Base-by-base conservation (phyloP, 2,888 invertebrate genomes). In the Habrosyne pyritoides region DNA sequence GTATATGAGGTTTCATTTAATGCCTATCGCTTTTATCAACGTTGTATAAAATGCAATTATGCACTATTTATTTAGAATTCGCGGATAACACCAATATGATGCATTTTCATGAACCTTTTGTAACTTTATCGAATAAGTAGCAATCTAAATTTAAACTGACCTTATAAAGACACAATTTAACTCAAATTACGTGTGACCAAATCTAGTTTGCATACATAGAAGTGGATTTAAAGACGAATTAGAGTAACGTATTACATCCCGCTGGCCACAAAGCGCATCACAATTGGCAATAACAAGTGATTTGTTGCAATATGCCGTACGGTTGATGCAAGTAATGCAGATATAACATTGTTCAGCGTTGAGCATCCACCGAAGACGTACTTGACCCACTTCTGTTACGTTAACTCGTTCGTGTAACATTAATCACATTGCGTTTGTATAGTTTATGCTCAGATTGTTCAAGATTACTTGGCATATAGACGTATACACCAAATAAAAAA, bases 271-370 rank as follows among this genome's bases (percentile, higher is more conserved):
- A 18, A 22, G 22, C 48, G 22, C 24, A 49, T 24, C 12, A 26
- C 48, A 49, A 49, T 49, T 26, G 26, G 24, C 48, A 49, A 49
- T 49, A 49, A 49, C 48, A 14, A 14, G 14, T 18, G 26, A 49
- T 49, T 7, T 24, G 24, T 26, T 26, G 48, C 48, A 48, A 24
- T 22, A 48, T 26, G 48, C 24, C 14, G 24, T 42, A 42, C 18
- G 8, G 42, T 14, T 26, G 48, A 49, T 49, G 47, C 47, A 48
- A 48, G 21, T 21, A 5, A 47, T 47, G 47, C 47, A 47, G 22
- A n/a, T 24, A 12, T n/a, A 47, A 47, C 42, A 42, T 18, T 42
- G 42, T 42, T 18, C 42, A 18, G 42, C 18, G 14, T 8, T 14
- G 36, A 5, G 36, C 36, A 36, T 14, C 36, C 14, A 36, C 36